Evolutionary conservation across 2,888 invertebrate species (phyloP).

Genomic region (Ligdia adustata): DNA sequence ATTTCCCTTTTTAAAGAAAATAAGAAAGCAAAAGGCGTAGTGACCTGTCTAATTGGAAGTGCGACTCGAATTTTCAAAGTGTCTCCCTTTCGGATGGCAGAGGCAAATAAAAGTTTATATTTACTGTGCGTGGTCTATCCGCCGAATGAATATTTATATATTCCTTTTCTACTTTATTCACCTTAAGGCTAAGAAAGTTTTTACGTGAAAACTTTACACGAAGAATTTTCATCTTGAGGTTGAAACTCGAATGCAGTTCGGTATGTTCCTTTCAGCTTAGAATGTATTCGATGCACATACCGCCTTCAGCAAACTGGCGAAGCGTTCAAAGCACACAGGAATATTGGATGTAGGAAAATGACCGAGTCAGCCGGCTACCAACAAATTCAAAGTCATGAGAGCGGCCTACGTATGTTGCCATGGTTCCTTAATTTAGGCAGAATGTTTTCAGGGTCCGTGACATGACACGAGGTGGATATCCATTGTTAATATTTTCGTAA

Average conservation of each 20-base stretch:
- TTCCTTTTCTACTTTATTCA: slow-evolving; percentile 68
- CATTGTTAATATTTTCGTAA: slow-evolving; percentile 31
- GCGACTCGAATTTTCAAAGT: slow-evolving; percentile 80
- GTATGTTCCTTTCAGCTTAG: slow-evolving; percentile 36
- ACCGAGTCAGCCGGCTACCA: slow-evolving; percentile 7
- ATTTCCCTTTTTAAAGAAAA: slow-evolving; percentile 75
- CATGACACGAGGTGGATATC: slow-evolving; percentile 11
- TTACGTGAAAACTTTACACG: slow-evolving; percentile 62
- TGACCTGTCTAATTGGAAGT: slow-evolving; percentile 79
- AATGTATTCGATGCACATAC: slow-evolving; percentile 27
- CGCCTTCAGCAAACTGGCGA: slow-evolving; percentile 11
- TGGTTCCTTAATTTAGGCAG: slow-evolving; percentile 10
- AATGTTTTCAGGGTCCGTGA: slow-evolving; percentile 9
- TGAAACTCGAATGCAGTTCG: slow-evolving; percentile 50
- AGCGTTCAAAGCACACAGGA: slow-evolving; percentile 15
- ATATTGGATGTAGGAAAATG: slow-evolving; percentile 13
- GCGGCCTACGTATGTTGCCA: background rate
- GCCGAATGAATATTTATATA: slow-evolving; percentile 79
- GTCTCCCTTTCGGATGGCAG: slow-evolving; percentile 64
- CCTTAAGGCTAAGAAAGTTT: slow-evolving; percentile 56
- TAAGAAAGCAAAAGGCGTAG: slow-evolving; percentile 61
- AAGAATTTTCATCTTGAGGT: slow-evolving; percentile 59
- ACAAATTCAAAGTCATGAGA: slow-evolving; percentile 10
- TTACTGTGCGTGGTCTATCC: slow-evolving; percentile 73
- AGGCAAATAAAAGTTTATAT: slow-evolving; percentile 81